phyloP scores from a whole-genome alignment of 2,113 vertebrate species.

The Trinectes maculatus region DNA sequence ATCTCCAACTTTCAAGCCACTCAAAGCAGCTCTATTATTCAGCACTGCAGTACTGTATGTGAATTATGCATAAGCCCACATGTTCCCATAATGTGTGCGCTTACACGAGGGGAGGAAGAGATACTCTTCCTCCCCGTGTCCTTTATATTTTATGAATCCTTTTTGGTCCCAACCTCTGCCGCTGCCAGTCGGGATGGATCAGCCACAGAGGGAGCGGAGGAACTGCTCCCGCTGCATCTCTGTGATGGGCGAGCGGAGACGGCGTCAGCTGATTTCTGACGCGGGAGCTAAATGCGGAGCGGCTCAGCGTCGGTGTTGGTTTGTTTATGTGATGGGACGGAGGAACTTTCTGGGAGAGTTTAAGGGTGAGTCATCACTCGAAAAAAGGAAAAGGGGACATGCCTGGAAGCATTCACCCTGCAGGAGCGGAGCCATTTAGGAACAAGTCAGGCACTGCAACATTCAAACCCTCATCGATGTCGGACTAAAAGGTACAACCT shows the following conservation, averaged over 20 bases:
- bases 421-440: conserved; percentile 44
- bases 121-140: conserved; percentile 65
- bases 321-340: conserved; percentile 62
- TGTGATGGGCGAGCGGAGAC: conserved; percentile 24
- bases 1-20: conserved; percentile 61
- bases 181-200: conserved; percentile 70
- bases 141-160: conserved; percentile 82
- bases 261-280: conserved; percentile 57
- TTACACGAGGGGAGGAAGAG: conserved; percentile 71
- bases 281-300: conserved; percentile 65
- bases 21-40: conserved; percentile 81
- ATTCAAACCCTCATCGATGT: conserved; percentile 29
- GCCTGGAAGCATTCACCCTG: conserved; percentile 48
- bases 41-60: conserved; percentile 68
- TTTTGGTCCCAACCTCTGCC: conserved; percentile 50
- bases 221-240: conserved; percentile 16
- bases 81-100: conserved; percentile 80
- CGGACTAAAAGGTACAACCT: conserved; percentile 33
- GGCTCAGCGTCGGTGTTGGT: conserved; percentile 51
- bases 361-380: conserved; percentile 65
- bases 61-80: conserved; percentile 82
- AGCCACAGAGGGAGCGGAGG: conserved; percentile 56
- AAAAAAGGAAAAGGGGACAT: conserved; percentile 36
- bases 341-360: conserved; percentile 60
- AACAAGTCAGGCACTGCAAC: conserved; percentile 20